Base-by-base conservation (phyloP, 2,113 vertebrate genomes). In the Aleadryas rufinucha region DNA sequence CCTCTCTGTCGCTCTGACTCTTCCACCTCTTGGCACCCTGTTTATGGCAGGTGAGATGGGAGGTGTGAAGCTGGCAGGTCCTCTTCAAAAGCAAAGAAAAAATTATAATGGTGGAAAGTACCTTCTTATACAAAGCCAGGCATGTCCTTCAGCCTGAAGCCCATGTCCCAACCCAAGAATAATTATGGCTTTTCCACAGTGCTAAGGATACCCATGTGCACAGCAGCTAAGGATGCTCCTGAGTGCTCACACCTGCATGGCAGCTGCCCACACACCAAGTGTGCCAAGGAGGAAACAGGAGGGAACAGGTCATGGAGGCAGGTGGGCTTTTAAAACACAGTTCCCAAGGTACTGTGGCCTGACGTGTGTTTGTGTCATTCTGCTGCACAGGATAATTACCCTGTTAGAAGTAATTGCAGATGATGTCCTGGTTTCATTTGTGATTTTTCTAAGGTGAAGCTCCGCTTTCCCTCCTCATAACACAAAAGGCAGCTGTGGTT, bases 1-100 rank as follows among this genome's bases (percentile, higher is more conserved):
- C 90, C 97, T 95, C 94, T 61, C 24, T 74, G 96, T 93, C 4
- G 39, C 96, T 93, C 83, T 7, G 19, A 84, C 95, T 87, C 53
- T 84, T 89, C 77, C 80, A 95, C 90, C 85, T 91, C 82, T 90
- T 39, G 19, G 93, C 95, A 66, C 80, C 79, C 93, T 89, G 66
- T 71, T 83, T 68, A 33, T 2, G 18, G 80, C 88, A 97, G 96
- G 96, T 96, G 93, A 96, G 96, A 53, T 53, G 72, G 79, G 57
- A 84, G 71, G 56, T 2, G 20, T 82, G 69, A 80, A 84, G 74
- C 53, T 6, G 1, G 24, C 30, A 54, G 65, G 41, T 79, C 84
- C 44, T 95, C 82, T 89, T 89, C 88, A 60, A 89, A 95, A 83
- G 56, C n/a, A 76, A 88, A 92, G 79, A 21, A 92, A 96, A 96